phyloP scores from a whole-genome alignment of 2,888 invertebrate species.

The Drosophila infuscata region DNA sequence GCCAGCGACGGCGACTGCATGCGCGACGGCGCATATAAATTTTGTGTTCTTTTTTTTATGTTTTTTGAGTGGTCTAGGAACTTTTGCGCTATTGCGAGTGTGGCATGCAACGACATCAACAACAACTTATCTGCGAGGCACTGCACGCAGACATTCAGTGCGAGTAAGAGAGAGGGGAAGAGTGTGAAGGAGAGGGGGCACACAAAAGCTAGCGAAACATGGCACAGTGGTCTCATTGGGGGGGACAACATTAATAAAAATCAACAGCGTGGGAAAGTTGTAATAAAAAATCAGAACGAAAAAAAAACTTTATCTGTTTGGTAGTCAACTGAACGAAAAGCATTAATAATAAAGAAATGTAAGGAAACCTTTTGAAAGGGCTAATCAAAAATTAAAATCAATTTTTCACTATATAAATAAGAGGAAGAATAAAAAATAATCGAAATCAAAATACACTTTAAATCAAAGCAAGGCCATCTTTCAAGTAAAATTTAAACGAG shows the following conservation, averaged over 20 bases:
- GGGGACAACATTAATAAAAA: slow-evolving; percentile 39
- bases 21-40: slow-evolving; percentile 81
- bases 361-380: not conserved
- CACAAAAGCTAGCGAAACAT: slow-evolving; percentile 26
- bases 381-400: not conserved
- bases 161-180: not conserved
- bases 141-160: slow-evolving; percentile 41
- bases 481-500: not conserved
- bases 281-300: slow-evolving; percentile 14
- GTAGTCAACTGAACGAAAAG: slow-evolving; percentile 5
- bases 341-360: not conserved
- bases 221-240: slow-evolving; percentile 59
- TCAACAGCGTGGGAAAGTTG: slow-evolving; percentile 46
- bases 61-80: slow-evolving; percentile 77
- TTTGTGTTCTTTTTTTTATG: slow-evolving; percentile 66
- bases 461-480: not conserved
- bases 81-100: slow-evolving; percentile 79
- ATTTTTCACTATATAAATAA: not conserved
- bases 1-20: slow-evolving; percentile 67
- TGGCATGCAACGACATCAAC: slow-evolving; percentile 70
- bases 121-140: slow-evolving; percentile 61
- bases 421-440: not conserved
- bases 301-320: slow-evolving; percentile 26
- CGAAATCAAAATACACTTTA: not conserved
- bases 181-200: not conserved